These are phyloP conservation scores for Trichomalopsis sarcophagae DNA, from an alignment of 1,140 invertebrate species.

Conservation along the genomic window DNA sequence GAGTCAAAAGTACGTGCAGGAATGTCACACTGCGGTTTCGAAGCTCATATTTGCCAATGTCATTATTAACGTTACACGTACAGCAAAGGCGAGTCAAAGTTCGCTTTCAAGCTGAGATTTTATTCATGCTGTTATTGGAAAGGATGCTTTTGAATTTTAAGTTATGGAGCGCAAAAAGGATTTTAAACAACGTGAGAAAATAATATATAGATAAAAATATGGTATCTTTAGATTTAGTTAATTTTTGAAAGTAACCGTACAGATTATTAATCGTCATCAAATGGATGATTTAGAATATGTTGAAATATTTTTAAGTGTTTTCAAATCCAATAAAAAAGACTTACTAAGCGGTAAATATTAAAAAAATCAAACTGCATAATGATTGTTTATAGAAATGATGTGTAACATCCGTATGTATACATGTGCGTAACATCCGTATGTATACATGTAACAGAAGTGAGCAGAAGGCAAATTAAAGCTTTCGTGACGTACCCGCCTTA, in stretches of 20 bases:
- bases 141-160: neutral
- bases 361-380: neutral
- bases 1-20: slow-evolving; percentile 50
- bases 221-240: neutral
- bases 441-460: slow-evolving; percentile 3
- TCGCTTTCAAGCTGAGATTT: neutral
- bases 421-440: neutral
- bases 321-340: neutral
- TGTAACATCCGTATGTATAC: neutral
- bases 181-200: neutral
- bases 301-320: neutral
- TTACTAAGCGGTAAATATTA: neutral
- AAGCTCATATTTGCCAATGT: slow-evolving; percentile 32
- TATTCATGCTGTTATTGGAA: neutral
- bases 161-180: neutral
- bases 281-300: too few species aligned
- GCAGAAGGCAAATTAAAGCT: neutral
- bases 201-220: neutral
- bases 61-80: slow-evolving; percentile 29
- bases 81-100: neutral
- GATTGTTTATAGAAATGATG: neutral
- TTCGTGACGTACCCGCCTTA: neutral
- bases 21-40: slow-evolving; percentile 23
- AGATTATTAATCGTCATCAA: neutral
- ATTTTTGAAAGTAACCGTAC: too few species aligned